These are phyloP conservation scores for Apamea crenata DNA, from an alignment of 2,888 invertebrate species.

Conservation along the genomic window DNA sequence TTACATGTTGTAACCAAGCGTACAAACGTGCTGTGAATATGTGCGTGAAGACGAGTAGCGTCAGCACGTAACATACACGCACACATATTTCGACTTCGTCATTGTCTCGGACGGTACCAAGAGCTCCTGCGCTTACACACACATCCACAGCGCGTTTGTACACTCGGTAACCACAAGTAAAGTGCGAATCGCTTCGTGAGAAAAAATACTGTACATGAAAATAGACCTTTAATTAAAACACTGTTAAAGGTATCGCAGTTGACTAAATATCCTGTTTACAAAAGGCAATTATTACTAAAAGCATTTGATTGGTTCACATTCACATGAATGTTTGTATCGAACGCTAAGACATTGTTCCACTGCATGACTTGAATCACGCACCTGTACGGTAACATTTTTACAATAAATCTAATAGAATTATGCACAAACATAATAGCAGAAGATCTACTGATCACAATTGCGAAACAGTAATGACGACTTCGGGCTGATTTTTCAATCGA, in stretches of 20 bases:
- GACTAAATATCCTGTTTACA: constrained; percentile 65
- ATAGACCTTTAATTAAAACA: constrained; percentile 12
- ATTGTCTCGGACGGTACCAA: too few relatives aligned
- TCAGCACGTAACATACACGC: too few relatives aligned
- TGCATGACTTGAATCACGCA: constrained; percentile 7
- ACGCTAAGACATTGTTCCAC: constrained; percentile 24
- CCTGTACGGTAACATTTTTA: not conserved
- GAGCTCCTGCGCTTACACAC: too few relatives aligned
- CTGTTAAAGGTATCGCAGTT: constrained; percentile 31
- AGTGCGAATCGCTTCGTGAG: too few relatives aligned
- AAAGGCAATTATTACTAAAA: constrained; percentile 36
- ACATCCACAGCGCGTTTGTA: too few relatives aligned
- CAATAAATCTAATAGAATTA: not conserved
- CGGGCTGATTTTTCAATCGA: too few relatives aligned
- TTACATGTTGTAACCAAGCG: not conserved
- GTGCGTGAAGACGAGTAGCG: too few relatives aligned
- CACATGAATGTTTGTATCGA: not conserved
- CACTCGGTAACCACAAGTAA: too few relatives aligned
- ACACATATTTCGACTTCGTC: too few relatives aligned
- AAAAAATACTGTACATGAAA: constrained; percentile 22
- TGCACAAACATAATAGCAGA: not conserved
- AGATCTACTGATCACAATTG: not conserved
- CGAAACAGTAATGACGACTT: not conserved
- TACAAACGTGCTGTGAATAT: not conserved
- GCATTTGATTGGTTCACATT: too few relatives aligned